Base-by-base conservation (phyloP, 1,140 invertebrate genomes). In the Proales similis region DNA sequence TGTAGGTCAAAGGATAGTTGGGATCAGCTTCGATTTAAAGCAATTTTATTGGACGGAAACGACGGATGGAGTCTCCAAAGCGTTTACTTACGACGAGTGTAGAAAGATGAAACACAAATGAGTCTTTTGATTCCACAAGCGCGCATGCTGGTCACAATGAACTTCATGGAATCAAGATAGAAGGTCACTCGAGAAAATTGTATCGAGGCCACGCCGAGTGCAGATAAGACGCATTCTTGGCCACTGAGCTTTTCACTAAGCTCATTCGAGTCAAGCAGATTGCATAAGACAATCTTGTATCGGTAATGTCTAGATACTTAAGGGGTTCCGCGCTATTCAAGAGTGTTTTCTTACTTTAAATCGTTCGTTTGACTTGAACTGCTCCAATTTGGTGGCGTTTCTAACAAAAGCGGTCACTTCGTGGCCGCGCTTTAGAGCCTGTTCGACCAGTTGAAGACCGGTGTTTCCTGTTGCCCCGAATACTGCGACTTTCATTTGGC, bases 321-420 rank as follows among this genome's bases (percentile, higher is more conserved):
- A 19, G 20, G 20, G 20, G 2, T 27, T 43, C 27, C 3, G 9
- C 0, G 6, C 5, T 19, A 19, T 32, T 33, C 3, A 46, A 32
- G 14, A 2, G 14, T 6, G 14, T 9, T 48, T 27, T 29, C 7
- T 20, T 46, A 61, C 39, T 12, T 61, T 57, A 42, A 57, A 26
- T 9, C 45, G 39, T 57, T 57, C 38, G 24, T 57, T 57, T 19
- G 26, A 42, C 30, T 24, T 29, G 14, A 38, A 43, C 12, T 24
- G 26, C 6, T 4, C 14, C 36, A 61, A 32, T 61, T 61, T 61
- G 4, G 9, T 24, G 3, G 74, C 72, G 61, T 67, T 70, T 9
- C 73, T 63, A 9, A 75, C 73, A 17, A 74, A 24, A 3, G 73
- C 74, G 12, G 66, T 67, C 0, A 74, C 69, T 6, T 67, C 39